phyloP scores from a whole-genome alignment of 1,140 invertebrate species.

The Pachypeltis micranthus region DNA sequence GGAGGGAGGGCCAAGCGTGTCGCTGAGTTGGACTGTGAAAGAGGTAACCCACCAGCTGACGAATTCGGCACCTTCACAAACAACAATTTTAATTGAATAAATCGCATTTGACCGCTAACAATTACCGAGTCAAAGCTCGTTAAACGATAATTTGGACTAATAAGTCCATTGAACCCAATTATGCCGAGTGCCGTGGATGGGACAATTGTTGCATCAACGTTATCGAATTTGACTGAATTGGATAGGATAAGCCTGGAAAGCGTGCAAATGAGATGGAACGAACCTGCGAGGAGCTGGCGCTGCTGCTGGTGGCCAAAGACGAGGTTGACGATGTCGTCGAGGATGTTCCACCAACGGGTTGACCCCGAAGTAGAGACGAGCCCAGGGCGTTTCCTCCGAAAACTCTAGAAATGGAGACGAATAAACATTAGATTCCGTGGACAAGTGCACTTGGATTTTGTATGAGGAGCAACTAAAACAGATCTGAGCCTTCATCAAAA shows the following conservation, averaged over 20 bases:
- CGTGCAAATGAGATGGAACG: not conserved
- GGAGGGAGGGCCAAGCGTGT: conserved; percentile 24
- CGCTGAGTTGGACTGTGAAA: conserved; percentile 5
- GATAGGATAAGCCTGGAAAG: not conserved
- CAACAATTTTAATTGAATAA: not conserved
- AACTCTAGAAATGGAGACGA: conserved; percentile 1
- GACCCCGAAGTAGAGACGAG: conserved; percentile 24
- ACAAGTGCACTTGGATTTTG: no score
- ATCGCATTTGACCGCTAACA: not conserved
- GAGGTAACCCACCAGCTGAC: not conserved
- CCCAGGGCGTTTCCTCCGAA: conserved; percentile 14
- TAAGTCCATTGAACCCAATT: not conserved
- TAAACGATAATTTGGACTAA: not conserved
- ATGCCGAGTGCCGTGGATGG: not conserved
- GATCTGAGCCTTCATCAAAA: not conserved
- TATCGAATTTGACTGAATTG: not conserved
- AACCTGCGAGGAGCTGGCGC: conserved; percentile 19
- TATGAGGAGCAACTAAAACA: not conserved
- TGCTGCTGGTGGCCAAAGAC: conserved; percentile 27
- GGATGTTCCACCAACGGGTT: conserved; percentile 28
- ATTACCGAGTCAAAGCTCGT: not conserved
- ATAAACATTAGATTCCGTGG: no score
- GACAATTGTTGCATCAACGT: not conserved
- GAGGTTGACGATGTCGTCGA: conserved; percentile 27
- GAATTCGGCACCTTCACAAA: not conserved